A percentile compares a stretch with the other conserved stretches of the same genome.
Evolutionary conservation across 2,888 invertebrate genomes (phyloP).

Genomic region (Mamestra brassicae): DNA sequence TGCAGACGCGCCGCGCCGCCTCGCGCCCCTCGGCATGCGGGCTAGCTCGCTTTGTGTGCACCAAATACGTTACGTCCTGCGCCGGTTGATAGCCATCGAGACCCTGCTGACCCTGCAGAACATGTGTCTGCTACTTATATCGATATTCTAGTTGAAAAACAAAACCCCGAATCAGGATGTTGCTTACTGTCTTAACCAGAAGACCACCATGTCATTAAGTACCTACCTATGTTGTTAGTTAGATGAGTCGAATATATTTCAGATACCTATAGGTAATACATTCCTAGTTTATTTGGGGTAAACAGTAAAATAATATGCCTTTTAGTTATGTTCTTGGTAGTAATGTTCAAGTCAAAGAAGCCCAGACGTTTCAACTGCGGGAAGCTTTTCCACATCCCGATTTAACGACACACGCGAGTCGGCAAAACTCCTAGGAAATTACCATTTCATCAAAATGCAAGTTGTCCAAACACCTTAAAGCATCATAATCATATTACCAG

Average conservation of each 20-base stretch:
- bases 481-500: background rate
- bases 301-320: no score
- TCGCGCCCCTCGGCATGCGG: conserved; percentile 30
- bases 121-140: background rate
- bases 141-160: background rate
- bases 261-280: no score
- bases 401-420: background rate
- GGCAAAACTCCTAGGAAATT: background rate
- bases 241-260: no score
- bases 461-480: background rate
- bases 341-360: no score
- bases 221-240: no score
- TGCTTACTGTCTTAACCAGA: no score
- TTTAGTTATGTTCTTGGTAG: no score
- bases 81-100: conserved; percentile 23
- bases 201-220: no score
- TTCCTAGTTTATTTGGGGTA: no score
- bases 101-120: background rate
- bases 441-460: background rate
- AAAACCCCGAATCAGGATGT: background rate
- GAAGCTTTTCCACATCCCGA: background rate
- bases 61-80: conserved; percentile 28
- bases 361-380: no score
- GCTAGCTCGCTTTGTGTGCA: conserved; percentile 33
- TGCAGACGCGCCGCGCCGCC: background rate